These are phyloP conservation scores for Pachycephus smyrnensis DNA, from an alignment of 2,888 invertebrate genomes.

Conservation along the genomic window DNA sequence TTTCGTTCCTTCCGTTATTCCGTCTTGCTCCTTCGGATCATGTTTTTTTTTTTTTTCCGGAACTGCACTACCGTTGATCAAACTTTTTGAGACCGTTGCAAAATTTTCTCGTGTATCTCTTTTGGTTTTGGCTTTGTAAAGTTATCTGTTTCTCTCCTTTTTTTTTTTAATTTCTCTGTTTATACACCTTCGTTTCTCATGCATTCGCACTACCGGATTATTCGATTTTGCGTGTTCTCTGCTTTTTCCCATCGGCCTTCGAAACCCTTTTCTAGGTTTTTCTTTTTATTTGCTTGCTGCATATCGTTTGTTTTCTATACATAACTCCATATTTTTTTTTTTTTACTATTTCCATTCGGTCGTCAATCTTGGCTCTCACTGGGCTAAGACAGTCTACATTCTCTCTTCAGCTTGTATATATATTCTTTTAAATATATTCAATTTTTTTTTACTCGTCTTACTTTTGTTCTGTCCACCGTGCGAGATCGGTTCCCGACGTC, in stretches of 20 bases:
- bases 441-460: neutral
- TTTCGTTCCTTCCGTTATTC: slow-evolving; percentile 14
- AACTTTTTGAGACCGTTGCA: no score
- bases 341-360: slow-evolving; percentile 30
- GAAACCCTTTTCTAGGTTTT: slow-evolving; percentile 22
- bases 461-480: neutral
- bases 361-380: slow-evolving; percentile 60
- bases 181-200: slow-evolving; percentile 1
- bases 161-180: slow-evolving; percentile 19
- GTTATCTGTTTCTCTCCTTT: slow-evolving; percentile 10
- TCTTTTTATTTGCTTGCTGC: slow-evolving; percentile 29
- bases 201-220: neutral
- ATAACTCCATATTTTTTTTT: neutral
- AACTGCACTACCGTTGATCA: neutral
- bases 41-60: neutral
- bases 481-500: neutral
- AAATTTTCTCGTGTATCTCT: neutral
- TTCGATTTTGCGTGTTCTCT: slow-evolving; percentile 11
- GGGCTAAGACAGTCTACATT: slow-evolving; percentile 62
- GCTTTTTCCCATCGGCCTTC: slow-evolving; percentile 27
- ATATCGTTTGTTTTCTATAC: slow-evolving; percentile 8
- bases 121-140: neutral
- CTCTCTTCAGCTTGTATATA: slow-evolving; percentile 48
- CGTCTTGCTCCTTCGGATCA: slow-evolving; percentile 4
- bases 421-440: neutral